phyloP scores from a whole-genome alignment of 2,113 vertebrate genomes.

The Rhagologus leucostigma region DNA sequence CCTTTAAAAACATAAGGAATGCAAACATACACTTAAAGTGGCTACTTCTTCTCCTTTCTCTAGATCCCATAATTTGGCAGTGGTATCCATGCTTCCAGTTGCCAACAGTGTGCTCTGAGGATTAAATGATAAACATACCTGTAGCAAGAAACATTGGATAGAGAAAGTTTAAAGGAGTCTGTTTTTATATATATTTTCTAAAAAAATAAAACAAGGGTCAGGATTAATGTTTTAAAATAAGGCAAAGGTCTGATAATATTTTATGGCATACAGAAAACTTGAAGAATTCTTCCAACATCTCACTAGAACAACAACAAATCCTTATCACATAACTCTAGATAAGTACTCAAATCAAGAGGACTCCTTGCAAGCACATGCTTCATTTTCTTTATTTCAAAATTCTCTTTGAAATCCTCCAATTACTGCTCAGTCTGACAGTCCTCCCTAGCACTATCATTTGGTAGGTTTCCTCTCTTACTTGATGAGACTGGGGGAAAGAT shows the following conservation, averaged over 20 bases:
- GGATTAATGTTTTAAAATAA: background rate
- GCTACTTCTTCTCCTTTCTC: conserved; percentile 84
- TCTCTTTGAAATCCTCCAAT: background rate
- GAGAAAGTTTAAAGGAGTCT: background rate
- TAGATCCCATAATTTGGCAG: conserved; percentile 87
- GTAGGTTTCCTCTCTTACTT: background rate
- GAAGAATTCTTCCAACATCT: background rate
- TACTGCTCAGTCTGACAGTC: background rate
- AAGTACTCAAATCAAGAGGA: background rate
- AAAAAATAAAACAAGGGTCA: background rate
- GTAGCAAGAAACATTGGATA: background rate
- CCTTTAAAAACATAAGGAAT: background rate
- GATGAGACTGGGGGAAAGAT: background rate
- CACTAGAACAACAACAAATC: background rate
- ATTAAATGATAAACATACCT: conserved; percentile 95
- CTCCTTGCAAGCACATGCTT: background rate
- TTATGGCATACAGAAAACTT: background rate
- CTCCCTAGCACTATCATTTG: background rate
- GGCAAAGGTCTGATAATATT: background rate
- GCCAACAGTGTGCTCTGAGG: conserved; percentile 91
- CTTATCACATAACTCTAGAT: background rate
- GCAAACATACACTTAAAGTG: conserved; percentile 77
- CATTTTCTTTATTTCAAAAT: background rate
- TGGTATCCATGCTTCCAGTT: conserved; percentile 93
- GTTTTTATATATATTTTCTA: background rate